phyloP scores from a whole-genome alignment of 2,113 vertebrate species.

The Thinocorus orbignyianus region DNA sequence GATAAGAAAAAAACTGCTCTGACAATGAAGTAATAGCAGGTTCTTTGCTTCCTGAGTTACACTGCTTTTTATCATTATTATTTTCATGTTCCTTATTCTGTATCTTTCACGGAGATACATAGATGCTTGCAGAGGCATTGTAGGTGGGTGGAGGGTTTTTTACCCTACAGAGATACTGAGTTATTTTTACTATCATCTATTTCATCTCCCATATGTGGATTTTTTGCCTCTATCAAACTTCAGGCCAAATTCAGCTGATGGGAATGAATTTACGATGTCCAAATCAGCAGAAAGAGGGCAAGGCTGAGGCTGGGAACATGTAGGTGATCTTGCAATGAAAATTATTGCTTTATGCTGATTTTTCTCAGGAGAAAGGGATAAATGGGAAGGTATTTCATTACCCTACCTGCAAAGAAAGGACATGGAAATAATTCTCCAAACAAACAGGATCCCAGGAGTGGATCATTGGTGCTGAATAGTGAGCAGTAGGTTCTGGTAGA shows the following conservation, averaged over 20 bases:
- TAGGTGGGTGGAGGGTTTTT: neutral
- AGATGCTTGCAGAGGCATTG: neutral
- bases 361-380: neutral
- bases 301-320: neutral
- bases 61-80: neutral
- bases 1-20: conserved; percentile 32
- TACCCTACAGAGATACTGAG: neutral
- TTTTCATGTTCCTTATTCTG: neutral
- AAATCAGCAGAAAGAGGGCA: neutral
- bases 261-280: neutral
- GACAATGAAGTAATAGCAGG: conserved; percentile 15
- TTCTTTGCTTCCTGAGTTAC: neutral
- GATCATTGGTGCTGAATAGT: neutral
- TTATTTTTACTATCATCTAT: neutral
- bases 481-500: neutral
- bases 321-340: neutral
- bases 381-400: neutral
- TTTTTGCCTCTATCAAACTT: neutral
- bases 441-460: neutral
- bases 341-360: neutral
- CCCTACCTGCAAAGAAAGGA: neutral
- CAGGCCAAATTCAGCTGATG: neutral
- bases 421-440: neutral
- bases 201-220: neutral
- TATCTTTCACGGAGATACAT: neutral